Percentiles rank a stretch among this genome's conserved stretches.
Evolutionary conservation across 2,888 invertebrate genomes (phyloP).

Genomic region (Kryphioiulus occultus): DNA sequence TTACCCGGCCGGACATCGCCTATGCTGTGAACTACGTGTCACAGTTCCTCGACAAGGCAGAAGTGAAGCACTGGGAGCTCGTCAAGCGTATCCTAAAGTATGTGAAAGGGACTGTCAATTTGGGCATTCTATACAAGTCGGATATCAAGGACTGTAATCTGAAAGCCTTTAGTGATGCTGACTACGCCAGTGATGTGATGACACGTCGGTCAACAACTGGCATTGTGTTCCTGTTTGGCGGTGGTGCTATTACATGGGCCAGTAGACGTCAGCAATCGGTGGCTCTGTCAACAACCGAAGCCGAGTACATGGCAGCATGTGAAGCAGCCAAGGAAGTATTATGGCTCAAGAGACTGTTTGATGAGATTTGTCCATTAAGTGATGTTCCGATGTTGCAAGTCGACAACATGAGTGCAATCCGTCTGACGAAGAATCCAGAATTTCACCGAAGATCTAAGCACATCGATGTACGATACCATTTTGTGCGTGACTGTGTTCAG

Average conservation of each 20-base stretch:
- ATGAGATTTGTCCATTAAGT: background rate
- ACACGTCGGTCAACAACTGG: slow-evolving; percentile 57
- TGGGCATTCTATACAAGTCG: slow-evolving; percentile 56
- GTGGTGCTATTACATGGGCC: background rate
- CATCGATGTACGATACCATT: background rate
- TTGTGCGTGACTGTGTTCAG: background rate
- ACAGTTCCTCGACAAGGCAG: slow-evolving; percentile 55
- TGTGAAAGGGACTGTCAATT: slow-evolving; percentile 56
- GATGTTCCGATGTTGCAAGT: background rate
- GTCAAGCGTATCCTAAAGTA: slow-evolving; percentile 57
- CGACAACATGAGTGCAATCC: background rate
- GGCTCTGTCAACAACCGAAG: background rate
- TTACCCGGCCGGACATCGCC: slow-evolving; percentile 56
- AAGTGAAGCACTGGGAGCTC: slow-evolving; percentile 57
- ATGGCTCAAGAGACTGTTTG: background rate
- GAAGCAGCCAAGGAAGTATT: background rate
- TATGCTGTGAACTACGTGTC: slow-evolving; percentile 55
- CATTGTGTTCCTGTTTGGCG: background rate
- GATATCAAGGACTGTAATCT: slow-evolving; percentile 49
- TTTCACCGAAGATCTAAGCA: slow-evolving; percentile 8
- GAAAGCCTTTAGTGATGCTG: slow-evolving; percentile 58
- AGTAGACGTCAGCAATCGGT: background rate
- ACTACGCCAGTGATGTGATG: slow-evolving; percentile 56
- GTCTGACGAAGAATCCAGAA: background rate
- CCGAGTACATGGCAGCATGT: background rate